phyloP scores from a whole-genome alignment of 2,888 invertebrate genomes.

The Eremobia ochroleuca region DNA sequence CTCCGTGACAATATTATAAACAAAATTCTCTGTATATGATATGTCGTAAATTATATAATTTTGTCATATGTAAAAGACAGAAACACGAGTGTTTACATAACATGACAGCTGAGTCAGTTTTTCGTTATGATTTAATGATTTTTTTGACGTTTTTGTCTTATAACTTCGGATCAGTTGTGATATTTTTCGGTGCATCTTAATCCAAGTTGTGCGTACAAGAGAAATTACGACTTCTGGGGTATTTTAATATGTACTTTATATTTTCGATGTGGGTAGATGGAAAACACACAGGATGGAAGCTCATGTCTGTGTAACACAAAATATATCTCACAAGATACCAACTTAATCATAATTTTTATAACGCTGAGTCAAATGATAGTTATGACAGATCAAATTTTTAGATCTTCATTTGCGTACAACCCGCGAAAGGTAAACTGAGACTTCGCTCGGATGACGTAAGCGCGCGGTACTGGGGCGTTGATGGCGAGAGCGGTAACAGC shows the following conservation, averaged over 20 bases:
- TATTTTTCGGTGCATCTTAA: constrained; percentile 61
- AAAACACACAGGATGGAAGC: constrained; percentile 31
- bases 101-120: constrained; percentile 68
- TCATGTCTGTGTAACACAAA: constrained; percentile 6
- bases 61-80: constrained; percentile 76
- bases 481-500: no score
- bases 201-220: constrained; percentile 53
- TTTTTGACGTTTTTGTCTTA: constrained; percentile 68
- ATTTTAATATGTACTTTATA: constrained; percentile 53
- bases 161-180: constrained; percentile 66
- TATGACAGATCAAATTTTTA: neutral
- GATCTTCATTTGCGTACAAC: neutral
- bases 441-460: no score
- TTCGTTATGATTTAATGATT: constrained; percentile 67
- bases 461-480: no score
- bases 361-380: neutral
- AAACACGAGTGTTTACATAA: constrained; percentile 82
- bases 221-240: constrained; percentile 50
- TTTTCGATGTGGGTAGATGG: constrained; percentile 51
- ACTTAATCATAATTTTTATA: constrained; percentile 9
- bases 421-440: no score
- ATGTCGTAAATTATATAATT: constrained; percentile 73
- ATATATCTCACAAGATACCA: neutral
- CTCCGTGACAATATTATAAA: constrained; percentile 82
- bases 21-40: constrained; percentile 74